Conservation (phyloP, 1,140 invertebrate genomes). For the Dryas iulia region DNA sequence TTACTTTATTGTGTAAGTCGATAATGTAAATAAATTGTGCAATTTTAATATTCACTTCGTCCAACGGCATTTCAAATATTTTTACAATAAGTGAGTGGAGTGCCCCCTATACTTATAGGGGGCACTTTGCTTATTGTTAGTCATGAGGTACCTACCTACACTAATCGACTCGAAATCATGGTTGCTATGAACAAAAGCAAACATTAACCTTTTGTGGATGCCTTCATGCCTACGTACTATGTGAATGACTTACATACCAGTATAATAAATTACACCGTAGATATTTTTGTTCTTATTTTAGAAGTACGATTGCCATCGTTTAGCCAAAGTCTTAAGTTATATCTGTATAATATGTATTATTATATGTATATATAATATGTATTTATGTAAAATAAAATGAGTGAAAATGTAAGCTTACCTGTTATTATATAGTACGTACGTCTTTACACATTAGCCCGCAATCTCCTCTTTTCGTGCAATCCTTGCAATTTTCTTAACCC, state of each 20-base stretch:
- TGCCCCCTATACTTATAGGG: no score
- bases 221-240: background rate
- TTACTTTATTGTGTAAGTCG: background rate
- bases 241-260: background rate
- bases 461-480: no score
- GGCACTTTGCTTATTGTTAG: no score
- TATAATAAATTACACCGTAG: background rate
- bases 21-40: background rate
- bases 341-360: background rate
- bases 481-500: no score
- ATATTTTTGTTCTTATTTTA: background rate
- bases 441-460: no score
- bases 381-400: no score
- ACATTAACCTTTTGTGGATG: background rate
- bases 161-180: background rate
- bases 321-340: background rate
- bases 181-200: background rate
- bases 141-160: background rate
- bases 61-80: no score
- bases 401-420: no score
- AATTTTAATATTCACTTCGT: background rate
- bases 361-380: no score
- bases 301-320: background rate
- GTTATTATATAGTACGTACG: no score
- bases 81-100: no score